Conservation (phyloP, 2,888 invertebrate species). For the Rhyacophila evoluta region DNA sequence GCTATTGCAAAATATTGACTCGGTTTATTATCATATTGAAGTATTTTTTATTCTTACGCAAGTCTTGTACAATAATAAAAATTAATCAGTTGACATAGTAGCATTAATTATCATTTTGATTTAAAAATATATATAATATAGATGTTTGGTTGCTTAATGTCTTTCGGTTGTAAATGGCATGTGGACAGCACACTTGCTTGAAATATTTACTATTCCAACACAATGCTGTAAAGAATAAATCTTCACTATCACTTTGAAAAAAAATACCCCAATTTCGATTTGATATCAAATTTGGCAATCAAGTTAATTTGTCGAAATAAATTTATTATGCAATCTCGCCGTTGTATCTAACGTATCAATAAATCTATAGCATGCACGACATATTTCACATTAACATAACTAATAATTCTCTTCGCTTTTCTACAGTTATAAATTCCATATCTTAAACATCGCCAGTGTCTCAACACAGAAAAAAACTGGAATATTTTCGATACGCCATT, state of each 20-base stretch:
- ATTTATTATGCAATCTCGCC: background rate
- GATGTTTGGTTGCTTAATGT: background rate
- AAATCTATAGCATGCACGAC: slow-evolving; percentile 8
- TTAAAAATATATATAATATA: background rate
- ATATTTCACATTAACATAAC: slow-evolving; percentile 36
- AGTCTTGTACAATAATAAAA: background rate
- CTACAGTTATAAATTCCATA: slow-evolving; percentile 31
- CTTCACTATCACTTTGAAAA: background rate
- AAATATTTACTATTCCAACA: background rate
- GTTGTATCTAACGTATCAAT: slow-evolving; percentile 25
- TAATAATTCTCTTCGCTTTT: slow-evolving; percentile 35
- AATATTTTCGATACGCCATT: slow-evolving; percentile 12
- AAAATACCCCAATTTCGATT: slow-evolving; percentile 1
- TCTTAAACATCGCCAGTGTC: slow-evolving; percentile 6
- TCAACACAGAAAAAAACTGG: slow-evolving; percentile 17
- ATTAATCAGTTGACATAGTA: background rate
- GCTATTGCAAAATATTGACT: no score
- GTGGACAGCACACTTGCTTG: background rate
- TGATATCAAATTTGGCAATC: slow-evolving; percentile 7
- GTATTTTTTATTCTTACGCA: no score
- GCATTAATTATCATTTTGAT: background rate
- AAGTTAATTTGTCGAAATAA: slow-evolving; percentile 6
- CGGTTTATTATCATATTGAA: no score
- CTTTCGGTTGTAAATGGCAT: background rate
- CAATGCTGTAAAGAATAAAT: background rate